Base-by-base conservation (phyloP, 2,888 invertebrate species). In the Tuberolachnus salignus region DNA sequence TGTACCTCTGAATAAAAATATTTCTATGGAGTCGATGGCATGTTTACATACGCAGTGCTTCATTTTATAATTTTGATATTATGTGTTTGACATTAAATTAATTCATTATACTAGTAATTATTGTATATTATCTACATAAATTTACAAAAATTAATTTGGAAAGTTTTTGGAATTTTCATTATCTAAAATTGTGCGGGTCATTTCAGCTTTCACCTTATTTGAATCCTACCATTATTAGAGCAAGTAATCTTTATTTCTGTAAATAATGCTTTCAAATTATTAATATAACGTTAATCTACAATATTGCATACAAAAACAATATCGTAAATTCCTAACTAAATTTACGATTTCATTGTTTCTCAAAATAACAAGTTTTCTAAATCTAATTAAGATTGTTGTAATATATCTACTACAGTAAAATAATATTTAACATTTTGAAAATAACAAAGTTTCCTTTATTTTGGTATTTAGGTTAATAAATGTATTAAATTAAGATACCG, bases 181-280 rank as follows among this genome's bases (percentile, higher is more conserved):
- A 19, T 70, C 9, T 70, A 14, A 34, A 69, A 69, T 51, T 26
- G 34, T 69, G 51, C 21, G 14, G 51, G 14, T 51, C n/a, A n/a
- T n/a, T n/a, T 42, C 55, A 55, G 21, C 42, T 70, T 70, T 70
- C 55, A 70, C 70, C n/a, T 1, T 70, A n/a, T 23, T 16, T 11
- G 4, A 70, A 70, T 16, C 10, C n/a, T 26, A 34, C 44, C 44
- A 57, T 69, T 63, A 42, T n/a, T n/a, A n/a, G n/a, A 21, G 6
- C 6, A 44, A 70, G 44, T 23, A 44, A n/a, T n/a, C n/a, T n/a
- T 70, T 44, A 57, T 57, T 57, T 70, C 42, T 23, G 11, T 57
- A 21, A 16, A 23, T 67, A 44, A 57, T 57, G n/a, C 42, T 69
- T 21, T 42, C 19, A n/a, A n/a, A n/a, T n/a, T n/a, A n/a, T n/a